Base-by-base conservation (phyloP, 2,113 vertebrate species). In the Porphyrio hochstetteri region DNA sequence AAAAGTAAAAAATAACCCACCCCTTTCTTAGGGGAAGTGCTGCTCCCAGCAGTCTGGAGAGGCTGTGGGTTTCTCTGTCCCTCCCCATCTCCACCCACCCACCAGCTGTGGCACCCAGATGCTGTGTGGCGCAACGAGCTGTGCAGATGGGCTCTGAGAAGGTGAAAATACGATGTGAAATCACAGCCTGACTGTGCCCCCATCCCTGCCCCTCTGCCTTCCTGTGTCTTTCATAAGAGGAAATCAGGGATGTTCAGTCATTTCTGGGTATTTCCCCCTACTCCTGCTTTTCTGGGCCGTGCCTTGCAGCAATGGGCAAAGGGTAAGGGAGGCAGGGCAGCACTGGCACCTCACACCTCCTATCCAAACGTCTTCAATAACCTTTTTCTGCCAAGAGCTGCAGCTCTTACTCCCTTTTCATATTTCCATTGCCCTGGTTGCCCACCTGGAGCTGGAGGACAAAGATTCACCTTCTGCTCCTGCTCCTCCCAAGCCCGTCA, bases 221-320 rank as follows among this genome's bases (percentile, higher is more conserved):
- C 48, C 48, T 12, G 48, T 48, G 48, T 48, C 18, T 10, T 78
- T 56, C 24, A 3, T 7, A 63, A 53, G 5, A 42, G 11, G 36
- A 50, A 78, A 33, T 33, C 10, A 10, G 57, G 24, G 31, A 27
- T 15, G 21, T 3, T 48, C 16, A 12, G 2, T 33, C 42, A 24
- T 52, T 83, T 79, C n/a, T 7, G 14, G 8, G 3, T 70, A 2
- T 0, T 1, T 28, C 33, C 38, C 70, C 12, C 20, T 3, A 1
- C 35, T 55, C 10, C 44, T 2, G 3, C 17, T 76, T 50, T 3
- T 5, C 44, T 0, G 1, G 17, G 36, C 10, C 25, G 12, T 10
- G 23, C 1, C 1, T 7, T 10, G 20, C 38, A 24, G 3, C 1
- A 31, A 16, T 21, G 35, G 2, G 1, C 3, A 0, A 46, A 60